These are phyloP conservation scores for Variabilichromis moorii DNA, from an alignment of 2,113 vertebrate species.

Conservation along the genomic window DNA sequence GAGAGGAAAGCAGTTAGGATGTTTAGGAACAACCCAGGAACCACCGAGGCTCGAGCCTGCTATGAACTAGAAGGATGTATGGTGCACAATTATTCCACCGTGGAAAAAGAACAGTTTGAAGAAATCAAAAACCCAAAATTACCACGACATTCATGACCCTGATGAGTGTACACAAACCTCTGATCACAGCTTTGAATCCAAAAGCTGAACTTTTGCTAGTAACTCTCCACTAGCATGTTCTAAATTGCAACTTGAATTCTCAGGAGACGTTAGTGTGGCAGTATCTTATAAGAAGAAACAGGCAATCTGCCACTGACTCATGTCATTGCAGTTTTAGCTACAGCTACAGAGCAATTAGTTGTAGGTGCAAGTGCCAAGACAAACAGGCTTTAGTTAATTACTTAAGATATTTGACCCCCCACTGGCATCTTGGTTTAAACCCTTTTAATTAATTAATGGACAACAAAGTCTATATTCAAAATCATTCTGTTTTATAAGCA, in stretches of 20 bases:
- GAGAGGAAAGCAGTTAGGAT: background rate
- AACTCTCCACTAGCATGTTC: background rate
- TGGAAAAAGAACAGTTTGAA: background rate
- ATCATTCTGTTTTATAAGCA: background rate
- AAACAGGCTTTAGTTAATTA: slow-evolving; percentile 41
- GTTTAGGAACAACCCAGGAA: background rate
- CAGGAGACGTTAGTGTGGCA: background rate
- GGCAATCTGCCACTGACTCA: background rate
- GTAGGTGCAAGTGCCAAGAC: slow-evolving; percentile 1
- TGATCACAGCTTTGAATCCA: background rate
- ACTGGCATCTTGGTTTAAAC: slow-evolving; percentile 2
- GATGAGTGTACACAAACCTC: background rate
- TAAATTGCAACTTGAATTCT: background rate
- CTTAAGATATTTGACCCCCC: slow-evolving; percentile 11
- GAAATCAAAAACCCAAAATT: background rate
- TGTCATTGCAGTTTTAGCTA: slow-evolving; percentile 4
- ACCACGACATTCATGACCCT: background rate
- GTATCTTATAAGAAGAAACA: background rate
- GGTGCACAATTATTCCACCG: background rate
- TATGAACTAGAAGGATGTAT: background rate
- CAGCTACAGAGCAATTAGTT: slow-evolving; percentile 19
- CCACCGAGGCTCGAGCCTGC: background rate
- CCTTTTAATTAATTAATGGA: slow-evolving; percentile 14
- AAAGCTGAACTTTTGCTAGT: background rate
- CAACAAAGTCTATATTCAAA: slow-evolving; percentile 5